Evolutionary conservation across 2,113 vertebrate genomes (phyloP).

Genomic region (Tenrec ecaudatus): DNA sequence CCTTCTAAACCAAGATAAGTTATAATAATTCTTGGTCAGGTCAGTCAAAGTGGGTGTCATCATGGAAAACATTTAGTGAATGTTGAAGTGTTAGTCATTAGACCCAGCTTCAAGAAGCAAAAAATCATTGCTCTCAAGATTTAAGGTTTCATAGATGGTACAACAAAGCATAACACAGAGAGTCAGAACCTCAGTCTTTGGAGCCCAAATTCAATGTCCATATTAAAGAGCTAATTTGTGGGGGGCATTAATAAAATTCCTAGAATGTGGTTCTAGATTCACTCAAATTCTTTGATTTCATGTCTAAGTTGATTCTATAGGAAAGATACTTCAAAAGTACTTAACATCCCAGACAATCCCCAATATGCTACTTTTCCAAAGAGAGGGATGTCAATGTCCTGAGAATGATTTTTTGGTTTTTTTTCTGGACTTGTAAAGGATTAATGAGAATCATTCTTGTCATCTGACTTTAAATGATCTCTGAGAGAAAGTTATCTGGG

Average conservation of each 20-base stretch:
- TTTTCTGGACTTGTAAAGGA: conserved; percentile 32
- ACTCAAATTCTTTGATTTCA: not conserved
- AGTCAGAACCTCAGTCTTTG: not conserved
- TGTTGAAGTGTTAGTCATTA: not conserved
- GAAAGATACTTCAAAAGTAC: not conserved
- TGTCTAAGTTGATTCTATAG: not conserved
- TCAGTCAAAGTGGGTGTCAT: not conserved
- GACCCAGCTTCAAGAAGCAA: not conserved
- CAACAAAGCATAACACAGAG: too few species aligned
- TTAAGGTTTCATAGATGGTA: not conserved
- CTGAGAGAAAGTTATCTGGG: conserved; percentile 9
- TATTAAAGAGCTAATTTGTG: not conserved
- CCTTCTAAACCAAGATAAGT: not conserved
- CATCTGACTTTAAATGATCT: conserved; percentile 56
- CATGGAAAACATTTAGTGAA: not conserved
- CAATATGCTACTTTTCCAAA: not conserved
- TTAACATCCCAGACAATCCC: not conserved
- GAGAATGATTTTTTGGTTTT: not conserved
- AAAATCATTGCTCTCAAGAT: not conserved
- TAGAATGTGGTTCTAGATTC: not conserved
- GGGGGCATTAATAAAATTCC: not conserved
- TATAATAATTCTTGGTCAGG: not conserved
- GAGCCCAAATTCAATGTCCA: not conserved
- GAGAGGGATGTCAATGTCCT: not conserved
- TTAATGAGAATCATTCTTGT: not conserved